Percentiles rank a stretch among this genome's conserved stretches.
These are phyloP conservation scores for Coreius guichenoti DNA, from an alignment of 2,797 vertebrate species.

Conservation along the genomic window DNA sequence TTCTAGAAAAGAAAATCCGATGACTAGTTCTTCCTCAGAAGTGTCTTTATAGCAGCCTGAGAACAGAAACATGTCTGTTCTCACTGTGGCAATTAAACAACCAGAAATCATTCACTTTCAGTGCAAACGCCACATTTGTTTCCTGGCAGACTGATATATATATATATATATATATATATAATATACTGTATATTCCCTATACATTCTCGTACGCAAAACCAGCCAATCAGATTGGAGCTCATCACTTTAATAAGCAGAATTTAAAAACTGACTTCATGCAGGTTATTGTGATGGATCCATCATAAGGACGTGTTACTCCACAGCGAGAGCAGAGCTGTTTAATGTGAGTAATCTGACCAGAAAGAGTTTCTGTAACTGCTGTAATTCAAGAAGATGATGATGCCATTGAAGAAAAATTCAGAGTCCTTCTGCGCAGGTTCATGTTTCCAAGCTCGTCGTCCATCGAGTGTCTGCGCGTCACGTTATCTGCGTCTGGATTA, in stretches of 20 bases:
- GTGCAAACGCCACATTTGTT: neutral
- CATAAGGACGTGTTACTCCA: neutral
- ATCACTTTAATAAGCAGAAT: neutral
- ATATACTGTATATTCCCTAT: too few relatives aligned
- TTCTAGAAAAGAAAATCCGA: too few relatives aligned
- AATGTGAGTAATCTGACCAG: conserved; percentile 73
- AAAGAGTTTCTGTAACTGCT: conserved; percentile 72
- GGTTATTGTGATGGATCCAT: neutral
- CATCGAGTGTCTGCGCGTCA: conserved; percentile 42
- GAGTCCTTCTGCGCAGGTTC: neutral
- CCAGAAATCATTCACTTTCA: neutral
- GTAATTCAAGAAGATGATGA: conserved; percentile 34
- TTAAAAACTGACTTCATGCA: neutral
- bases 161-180: too few relatives aligned
- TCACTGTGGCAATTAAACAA: neutral
- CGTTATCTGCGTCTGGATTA: conserved; percentile 77
- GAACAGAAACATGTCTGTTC: neutral
- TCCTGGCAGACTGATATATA: neutral
- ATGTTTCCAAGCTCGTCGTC: neutral
- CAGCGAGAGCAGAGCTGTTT: neutral
- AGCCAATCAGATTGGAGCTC: neutral
- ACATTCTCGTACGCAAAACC: neutral
- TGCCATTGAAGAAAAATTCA: neutral
- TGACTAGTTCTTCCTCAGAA: too few relatives aligned
- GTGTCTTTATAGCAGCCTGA: too few relatives aligned